These are phyloP conservation scores for Alcedo quadribrachys DNA, from an alignment of 2,797 vertebrate species.

Conservation along the genomic window DNA sequence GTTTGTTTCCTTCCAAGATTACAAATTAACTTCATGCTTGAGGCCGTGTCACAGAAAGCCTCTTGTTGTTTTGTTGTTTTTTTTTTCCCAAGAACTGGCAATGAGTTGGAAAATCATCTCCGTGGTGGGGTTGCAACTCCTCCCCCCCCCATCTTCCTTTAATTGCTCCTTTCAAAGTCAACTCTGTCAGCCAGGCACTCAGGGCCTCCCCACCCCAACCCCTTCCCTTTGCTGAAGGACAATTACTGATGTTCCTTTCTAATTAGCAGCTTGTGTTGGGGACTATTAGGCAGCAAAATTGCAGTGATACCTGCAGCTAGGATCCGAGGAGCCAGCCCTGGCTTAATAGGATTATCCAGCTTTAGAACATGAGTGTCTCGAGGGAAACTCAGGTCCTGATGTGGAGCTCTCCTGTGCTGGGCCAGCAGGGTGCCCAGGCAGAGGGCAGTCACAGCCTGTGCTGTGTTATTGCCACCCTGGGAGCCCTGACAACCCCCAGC, in stretches of 20 bases:
- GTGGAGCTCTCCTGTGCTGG: not conserved
- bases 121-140: not conserved
- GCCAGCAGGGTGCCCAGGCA: not conserved
- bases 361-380: not conserved
- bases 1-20: conserved; percentile 4
- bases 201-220: not conserved
- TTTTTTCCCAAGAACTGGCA: not conserved
- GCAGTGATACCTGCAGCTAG: conserved; percentile 20
- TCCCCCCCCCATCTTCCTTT: not conserved
- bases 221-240: conserved; percentile 52
- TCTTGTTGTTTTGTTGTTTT: not conserved
- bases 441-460: not conserved
- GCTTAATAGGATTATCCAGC: conserved; percentile 1
- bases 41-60: not conserved
- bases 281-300: conserved; percentile 36
- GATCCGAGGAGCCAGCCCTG: not conserved
- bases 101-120: conserved; percentile 23
- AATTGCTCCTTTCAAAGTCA: conserved; percentile 52
- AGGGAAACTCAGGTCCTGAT: not conserved
- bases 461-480: not conserved
- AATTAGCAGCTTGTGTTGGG: conserved; percentile 51
- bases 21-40: conserved; percentile 14
- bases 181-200: not conserved
- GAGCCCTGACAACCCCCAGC: not conserved
- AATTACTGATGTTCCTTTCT: conserved; percentile 49